Base-by-base conservation (phyloP, 2,113 vertebrate species). In the Procavia capensis region DNA sequence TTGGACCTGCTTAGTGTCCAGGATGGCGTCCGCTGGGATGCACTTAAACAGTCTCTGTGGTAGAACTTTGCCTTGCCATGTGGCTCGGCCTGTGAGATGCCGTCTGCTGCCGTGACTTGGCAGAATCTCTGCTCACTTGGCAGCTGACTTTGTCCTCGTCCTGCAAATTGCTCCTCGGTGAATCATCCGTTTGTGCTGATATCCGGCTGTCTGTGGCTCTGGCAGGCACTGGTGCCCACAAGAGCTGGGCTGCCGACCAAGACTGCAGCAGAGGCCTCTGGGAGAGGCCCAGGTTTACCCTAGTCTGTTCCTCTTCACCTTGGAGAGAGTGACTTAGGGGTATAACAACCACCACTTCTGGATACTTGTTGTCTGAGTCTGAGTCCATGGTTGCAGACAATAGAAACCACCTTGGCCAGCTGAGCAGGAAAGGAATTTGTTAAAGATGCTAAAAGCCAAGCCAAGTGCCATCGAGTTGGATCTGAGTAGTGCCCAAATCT, bases 211-310 rank as follows among this genome's bases (percentile, higher is more conserved):
- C 76, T 45, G 27, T 61, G 95, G 27, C 83, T 75, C 66, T 81
- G 78, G 89, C 85, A 92, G 94, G 82, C 0, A 1, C 45, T 34
- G 41, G 43, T 81, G 78, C 81, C 93, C 25, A 5, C 90, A 90
- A 50, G 90, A 63, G 34, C 90, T 82, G 90, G 94, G 92, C 87
- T 89, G 79, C 61, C 0, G 0, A 81, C 75, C 83, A 89, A 78
- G 85, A 14, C 50, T 34, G 54, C 79, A 39, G 74, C 76, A 47
- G 78, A 68, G 54, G 74, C 85, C 7, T 75, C 61, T 68, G 66
- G 9, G 17, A 9, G 1, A 22, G 59, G 82, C 57, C 22, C 31
- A 17, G 31, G 39, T 68, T 41, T n/a, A 17, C 4, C 59, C 72
- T 13, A 31, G 13, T 41, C 43, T 7, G 45, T 78, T 41, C 85